Base-by-base conservation (phyloP, 92 coral and sea anemone species). In the Galaxea fascicularis region DNA sequence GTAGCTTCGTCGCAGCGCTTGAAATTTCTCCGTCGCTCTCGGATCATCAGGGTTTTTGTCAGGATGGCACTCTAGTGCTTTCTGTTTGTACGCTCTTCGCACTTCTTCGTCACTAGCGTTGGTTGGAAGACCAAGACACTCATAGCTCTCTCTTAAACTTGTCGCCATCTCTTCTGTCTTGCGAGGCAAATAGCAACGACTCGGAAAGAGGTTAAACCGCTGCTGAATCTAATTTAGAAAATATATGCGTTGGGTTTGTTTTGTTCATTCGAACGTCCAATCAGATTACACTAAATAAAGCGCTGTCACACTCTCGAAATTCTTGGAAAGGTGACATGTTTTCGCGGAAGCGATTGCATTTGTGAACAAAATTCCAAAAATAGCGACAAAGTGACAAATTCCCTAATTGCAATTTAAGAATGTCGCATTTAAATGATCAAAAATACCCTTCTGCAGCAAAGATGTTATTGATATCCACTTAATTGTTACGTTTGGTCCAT, bases 31-130 rank as follows among this genome's bases (percentile, higher is more conserved):
- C 54, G 85, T 73, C 41, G 95, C 93, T 16, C 78, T 59, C 35
- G 93, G 93, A 45, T 91, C 94, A 28, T 79, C 72, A 0, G 85
- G 94, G 49, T 93, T 93, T 76, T 93, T 93, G 83, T 93, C 97
- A 28, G 97, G 97, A 58, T 93, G 97, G 14, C 89, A 85, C 85
- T 90, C 94, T 0, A 83, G 84, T 59, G 97, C 97, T 85, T 93
- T 93, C 81, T 78, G 92, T 63, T 87, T 84, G 80, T 90, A 93
- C 8, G 94, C 94, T 78, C 76, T 82, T 77, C 74, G 77, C 39
- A 93, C 91, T 63, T 93, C 97, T 4, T 91, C 94, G 11, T 93
- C 97, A 16, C 73, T 85, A 7, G 97, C 97, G 20, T 75, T 58
- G 45, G 71, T 65, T 17, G 97, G 77, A 15, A 93, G 89, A 26